Conservation (phyloP, 2,113 vertebrate species). For the Chaetorhynchus papuensis region DNA sequence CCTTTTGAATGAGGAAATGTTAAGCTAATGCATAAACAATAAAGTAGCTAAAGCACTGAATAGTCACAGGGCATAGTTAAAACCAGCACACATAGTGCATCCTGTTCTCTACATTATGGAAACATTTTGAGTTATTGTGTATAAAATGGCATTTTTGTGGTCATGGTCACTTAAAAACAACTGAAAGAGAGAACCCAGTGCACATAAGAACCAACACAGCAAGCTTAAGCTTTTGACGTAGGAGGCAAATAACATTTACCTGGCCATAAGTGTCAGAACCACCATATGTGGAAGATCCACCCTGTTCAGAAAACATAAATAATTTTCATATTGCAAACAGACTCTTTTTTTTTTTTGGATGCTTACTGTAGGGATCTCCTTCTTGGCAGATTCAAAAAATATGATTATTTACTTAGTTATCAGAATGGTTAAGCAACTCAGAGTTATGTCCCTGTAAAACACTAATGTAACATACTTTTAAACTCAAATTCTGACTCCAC, state of each 20-base stretch:
- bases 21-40: background rate
- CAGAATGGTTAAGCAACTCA: background rate
- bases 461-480: background rate
- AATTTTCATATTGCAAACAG: background rate
- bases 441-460: background rate
- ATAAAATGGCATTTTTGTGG: background rate
- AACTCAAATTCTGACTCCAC: background rate
- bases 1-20: background rate
- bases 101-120: background rate
- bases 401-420: background rate
- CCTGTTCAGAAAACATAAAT: background rate
- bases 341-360: background rate
- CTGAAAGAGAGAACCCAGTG: background rate
- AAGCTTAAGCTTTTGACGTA: background rate
- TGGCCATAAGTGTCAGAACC: conserved; percentile 22
- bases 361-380: background rate
- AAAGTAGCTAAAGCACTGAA: background rate
- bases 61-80: background rate
- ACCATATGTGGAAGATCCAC: background rate
- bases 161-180: background rate
- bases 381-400: background rate
- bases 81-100: too few species aligned
- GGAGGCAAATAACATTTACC: background rate
- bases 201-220: background rate
- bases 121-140: background rate